Base-by-base conservation (phyloP, 2,888 invertebrate genomes). In the Trachelus stipa region DNA sequence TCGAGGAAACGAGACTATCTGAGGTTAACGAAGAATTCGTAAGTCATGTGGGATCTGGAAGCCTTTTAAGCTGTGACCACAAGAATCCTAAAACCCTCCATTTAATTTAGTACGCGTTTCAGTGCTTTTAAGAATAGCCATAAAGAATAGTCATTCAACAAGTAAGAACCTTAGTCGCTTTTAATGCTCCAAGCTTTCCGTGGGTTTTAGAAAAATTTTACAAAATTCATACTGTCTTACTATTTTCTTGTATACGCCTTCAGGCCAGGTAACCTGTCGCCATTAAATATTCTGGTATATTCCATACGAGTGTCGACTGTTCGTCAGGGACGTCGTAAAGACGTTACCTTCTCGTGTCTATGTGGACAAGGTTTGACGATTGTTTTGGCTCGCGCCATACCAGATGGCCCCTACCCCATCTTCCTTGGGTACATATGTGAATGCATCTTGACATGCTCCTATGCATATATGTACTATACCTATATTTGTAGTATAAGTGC, bases 341-440 rank as follows among this genome's bases (percentile, higher is more conserved):
- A 56, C 56, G 56, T 56, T 56, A 56, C 56, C 56, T 56, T 23
- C 23, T 31, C 71, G 33, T 33, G 71, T 71, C 71, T 33, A 71
- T 31, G 71, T 33, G 71, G 31, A 33, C 33, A 33, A 30, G 77
- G 76, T 81, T 78, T 79, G 77, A 76, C 79, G 78, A 81, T 81
- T 79, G 78, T 78, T 82, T 77, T 81, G 82, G 83, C 83, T 81
- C 83, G 81, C 82, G 83, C 83, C 83, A 82, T 83, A 79, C 83
- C 81, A 81, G 81, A 82, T 82, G 81, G 81, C 77, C 76, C 73
- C 79, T 80, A 35, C 40, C 30, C 40, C 56, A 15, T 23, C 23
- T 23, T 56, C 56, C 56, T 56, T 56, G 56, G 23, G 56, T 56
- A 56, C 56, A 56, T 9, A 56, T 56, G 56, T 56, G 56, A 56